Base-by-base conservation (phyloP, 1,140 invertebrate genomes). In the Cryptotermes secundus region DNA sequence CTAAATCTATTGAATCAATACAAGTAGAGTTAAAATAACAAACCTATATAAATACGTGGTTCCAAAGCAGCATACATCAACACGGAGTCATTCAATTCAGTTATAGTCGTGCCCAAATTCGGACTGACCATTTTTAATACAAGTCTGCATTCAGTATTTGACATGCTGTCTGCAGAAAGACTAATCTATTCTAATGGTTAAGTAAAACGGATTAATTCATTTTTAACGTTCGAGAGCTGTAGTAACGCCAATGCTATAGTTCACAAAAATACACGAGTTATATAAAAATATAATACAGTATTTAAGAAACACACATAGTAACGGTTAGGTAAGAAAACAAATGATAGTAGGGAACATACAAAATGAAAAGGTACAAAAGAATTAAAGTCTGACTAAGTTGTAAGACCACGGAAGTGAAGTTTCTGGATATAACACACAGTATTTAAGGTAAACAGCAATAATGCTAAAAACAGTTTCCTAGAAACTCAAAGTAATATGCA, bases 251-350 rank as follows among this genome's bases (percentile, higher is more conserved):
- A 72, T 72, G 59, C 59, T 72, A 72, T 72, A n/a, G n/a, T 72
- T 72, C 59, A 72, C 59, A 72, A 72, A 72, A n/a, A 72, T 42
- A n/a, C n/a, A n/a, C n/a, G n/a, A n/a, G 38, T 42, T 42, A 59
- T 3, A 59, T 65, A 72, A 72, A 59, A 72, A 72, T 72, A 31
- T 7, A 72, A 72, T 14, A 72, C 14, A 72, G 31, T 72, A 49
- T 49, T 49, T 19, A n/a, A 72, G 6, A 72, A 72, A n/a, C 59
- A 72, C 59, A 72, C n/a, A 72, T 14, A 72, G n/a, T 72, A 16
- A 72, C 26, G 26, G 14, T 10, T n/a, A 72, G 14, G 26, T 3
- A 16, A 59, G 22, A 49, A 49, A 49, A 49, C 0, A 12, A 49
- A 42, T 4, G 38, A 42, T 42, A 24, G 26, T 31, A 9, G 26